Percentiles rank a stretch among this genome's conserved stretches.
These are phyloP conservation scores for Heterohyrax brucei DNA, from an alignment of 2,797 vertebrate genomes.

Conservation along the genomic window DNA sequence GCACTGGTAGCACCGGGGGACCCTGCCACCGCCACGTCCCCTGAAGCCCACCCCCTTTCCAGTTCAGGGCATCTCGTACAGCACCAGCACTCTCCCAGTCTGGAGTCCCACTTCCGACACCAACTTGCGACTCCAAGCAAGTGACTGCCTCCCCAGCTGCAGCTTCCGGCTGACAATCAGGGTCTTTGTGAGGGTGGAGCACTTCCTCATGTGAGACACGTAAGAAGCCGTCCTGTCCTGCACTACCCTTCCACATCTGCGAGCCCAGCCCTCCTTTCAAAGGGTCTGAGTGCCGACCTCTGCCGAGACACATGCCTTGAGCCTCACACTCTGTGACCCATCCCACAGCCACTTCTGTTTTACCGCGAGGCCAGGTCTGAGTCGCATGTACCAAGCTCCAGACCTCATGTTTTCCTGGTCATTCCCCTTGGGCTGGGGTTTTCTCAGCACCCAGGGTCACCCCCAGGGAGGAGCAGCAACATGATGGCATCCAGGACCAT, in stretches of 20 bases:
- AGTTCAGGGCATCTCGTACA: neutral
- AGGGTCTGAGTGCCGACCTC: neutral
- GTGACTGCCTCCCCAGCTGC: neutral
- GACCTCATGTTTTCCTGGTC: neutral
- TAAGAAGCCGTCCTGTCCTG: neutral
- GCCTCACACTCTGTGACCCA: fast-evolving
- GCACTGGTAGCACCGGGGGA: neutral
- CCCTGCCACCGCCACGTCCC: fast-evolving
- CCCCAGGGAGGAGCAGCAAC: neutral
- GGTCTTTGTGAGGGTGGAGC: neutral
- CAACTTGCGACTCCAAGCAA: neutral
- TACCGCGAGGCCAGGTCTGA: neutral
- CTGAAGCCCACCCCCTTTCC: neutral
- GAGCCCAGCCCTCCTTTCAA: neutral
- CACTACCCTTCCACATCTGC: neutral
- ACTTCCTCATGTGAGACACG: neutral
- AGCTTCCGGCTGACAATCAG: neutral
- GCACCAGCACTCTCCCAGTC: too few species aligned
- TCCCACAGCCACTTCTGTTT: neutral
- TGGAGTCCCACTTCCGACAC: neutral
- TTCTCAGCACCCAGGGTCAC: neutral
- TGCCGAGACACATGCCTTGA: neutral
- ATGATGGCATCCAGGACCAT: neutral
- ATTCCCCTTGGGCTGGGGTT: neutral
- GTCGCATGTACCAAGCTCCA: neutral